These are phyloP conservation scores for Apodemia zela DNA, from an alignment of 2,888 invertebrate species.

Conservation along the genomic window DNA sequence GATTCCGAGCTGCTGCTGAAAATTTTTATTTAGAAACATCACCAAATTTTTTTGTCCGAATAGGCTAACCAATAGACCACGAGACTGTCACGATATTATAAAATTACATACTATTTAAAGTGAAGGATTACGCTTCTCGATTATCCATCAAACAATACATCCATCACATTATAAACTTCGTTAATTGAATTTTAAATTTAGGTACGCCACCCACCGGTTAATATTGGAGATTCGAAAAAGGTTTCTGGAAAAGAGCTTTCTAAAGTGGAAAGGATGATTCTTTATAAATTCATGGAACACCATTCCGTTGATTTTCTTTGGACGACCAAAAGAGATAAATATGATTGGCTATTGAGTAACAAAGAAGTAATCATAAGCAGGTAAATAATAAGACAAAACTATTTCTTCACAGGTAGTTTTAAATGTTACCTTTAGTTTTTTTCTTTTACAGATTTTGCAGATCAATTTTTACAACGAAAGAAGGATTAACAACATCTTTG, in stretches of 20 bases:
- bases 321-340: constrained; percentile 92
- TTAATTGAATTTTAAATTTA: constrained; percentile 35
- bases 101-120: too few species aligned
- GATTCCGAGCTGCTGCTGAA: too few species aligned
- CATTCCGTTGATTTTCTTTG: constrained; percentile 93
- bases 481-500: constrained; percentile 88
- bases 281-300: constrained; percentile 88
- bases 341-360: constrained; percentile 84
- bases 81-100: too few species aligned
- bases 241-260: constrained; percentile 72
- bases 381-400: constrained; percentile 40
- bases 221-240: constrained; percentile 59
- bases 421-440: neutral
- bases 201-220: constrained; percentile 63
- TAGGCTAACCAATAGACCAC: too few species aligned
- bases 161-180: neutral
- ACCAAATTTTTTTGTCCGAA: too few species aligned
- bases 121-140: too few species aligned
- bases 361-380: constrained; percentile 76
- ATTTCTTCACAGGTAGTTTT: neutral
- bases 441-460: constrained; percentile 86
- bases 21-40: too few species aligned
- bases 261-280: constrained; percentile 85
- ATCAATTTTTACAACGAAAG: constrained; percentile 95
- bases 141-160: neutral